Base-by-base conservation (phyloP, 2,888 invertebrate species). In the Bhutanitis thaidina region DNA sequence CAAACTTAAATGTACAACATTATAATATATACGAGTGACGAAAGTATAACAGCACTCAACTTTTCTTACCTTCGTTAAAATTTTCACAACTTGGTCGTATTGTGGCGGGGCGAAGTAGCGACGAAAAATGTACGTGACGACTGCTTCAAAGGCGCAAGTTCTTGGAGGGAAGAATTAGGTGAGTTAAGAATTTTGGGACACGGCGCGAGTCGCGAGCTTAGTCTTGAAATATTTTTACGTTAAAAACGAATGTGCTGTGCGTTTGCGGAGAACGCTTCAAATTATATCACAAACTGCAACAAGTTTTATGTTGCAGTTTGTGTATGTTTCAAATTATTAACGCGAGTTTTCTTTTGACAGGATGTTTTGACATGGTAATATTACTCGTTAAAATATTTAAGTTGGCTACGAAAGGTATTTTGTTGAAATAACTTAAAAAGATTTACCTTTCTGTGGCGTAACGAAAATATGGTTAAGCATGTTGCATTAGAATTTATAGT, bases 121-220 rank as follows among this genome's bases (percentile, higher is more conserved):
- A 57, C 57, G 62, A 62, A 63, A 65, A 69, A 69, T 62, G 58
- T 68, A 71, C 74, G 71, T 69, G 71, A 66, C 57, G 49, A 20
- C 62, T 51, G 59, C 63, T 58, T 56, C 52, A 63, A 65, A 60
- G 53, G 55, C 39, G 30, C 25, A 58, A 64, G 61, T 59, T 66
- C 50, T 39, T 0, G 34, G 43, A 55, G 57, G 57, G 57, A 52
- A 59, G 59, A 64, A 67, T 68, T 67, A 64, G 63, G 63, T 41
- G 54, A 56, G 62, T 57, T 56, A 59, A 51, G 53, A 46, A 59
- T 56, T 57, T 49, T 53, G 41, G 41, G 41, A 48, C 38, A 1
- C 27, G 27, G 47, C 52, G 55, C 50, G 40, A 30, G 10, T 41
- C 12, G 10, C n/a, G 25, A 34, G 7, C 38, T 53, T 37, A 13